phyloP scores from a whole-genome alignment of 2,888 invertebrate genomes.

The Venustoraphidia nigricollis region DNA sequence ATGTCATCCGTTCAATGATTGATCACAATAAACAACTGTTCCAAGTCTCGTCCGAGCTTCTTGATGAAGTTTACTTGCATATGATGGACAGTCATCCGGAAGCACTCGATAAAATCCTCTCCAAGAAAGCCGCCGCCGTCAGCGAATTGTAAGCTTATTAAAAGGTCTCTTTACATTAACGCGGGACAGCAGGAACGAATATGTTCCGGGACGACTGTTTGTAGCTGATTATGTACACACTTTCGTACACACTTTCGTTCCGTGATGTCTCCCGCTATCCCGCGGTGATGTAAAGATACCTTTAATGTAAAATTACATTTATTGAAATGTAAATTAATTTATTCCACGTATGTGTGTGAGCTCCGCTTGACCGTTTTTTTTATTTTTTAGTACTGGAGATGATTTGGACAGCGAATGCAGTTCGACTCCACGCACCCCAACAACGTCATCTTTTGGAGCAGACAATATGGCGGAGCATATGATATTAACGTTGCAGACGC shows the following conservation, averaged over 20 bases:
- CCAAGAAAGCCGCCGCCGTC: conserved; percentile 26
- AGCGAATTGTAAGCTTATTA: background rate
- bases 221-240: background rate
- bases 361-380: too few relatives aligned
- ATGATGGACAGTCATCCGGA: conserved; percentile 76
- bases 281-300: background rate
- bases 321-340: too few relatives aligned
- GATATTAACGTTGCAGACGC: conserved; percentile 10
- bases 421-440: conserved; percentile 26
- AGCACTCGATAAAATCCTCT: conserved; percentile 51
- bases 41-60: conserved; percentile 60
- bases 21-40: conserved; percentile 58
- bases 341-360: too few relatives aligned
- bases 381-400: conserved; percentile 22
- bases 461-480: conserved; percentile 15
- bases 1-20: conserved; percentile 66
- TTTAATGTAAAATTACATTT: background rate
- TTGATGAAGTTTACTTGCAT: conserved; percentile 75
- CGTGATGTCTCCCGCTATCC: background rate
- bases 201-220: too few relatives aligned
- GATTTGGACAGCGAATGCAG: conserved; percentile 31
- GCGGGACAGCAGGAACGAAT: too few relatives aligned
- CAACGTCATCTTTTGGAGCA: conserved; percentile 16
- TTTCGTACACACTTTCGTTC: background rate
- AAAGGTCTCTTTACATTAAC: too few relatives aligned